Evolutionary conservation across 2,797 vertebrate species (phyloP), one percentile per base, ranked within the genome.

Genomic region (Gallirallus australis): DNA sequence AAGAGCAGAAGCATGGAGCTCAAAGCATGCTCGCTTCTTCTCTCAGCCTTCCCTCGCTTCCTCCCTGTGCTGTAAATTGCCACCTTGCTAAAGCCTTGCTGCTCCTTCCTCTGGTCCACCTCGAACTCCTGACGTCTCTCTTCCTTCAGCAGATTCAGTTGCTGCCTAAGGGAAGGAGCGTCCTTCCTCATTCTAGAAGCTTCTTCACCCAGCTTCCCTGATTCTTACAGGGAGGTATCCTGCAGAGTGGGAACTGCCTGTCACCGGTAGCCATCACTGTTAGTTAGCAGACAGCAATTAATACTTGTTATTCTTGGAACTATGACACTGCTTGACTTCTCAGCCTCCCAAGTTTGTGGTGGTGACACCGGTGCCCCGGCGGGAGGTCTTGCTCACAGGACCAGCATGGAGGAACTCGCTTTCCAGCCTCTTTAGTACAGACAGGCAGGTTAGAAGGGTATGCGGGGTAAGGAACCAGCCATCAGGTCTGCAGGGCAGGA

Each of bases 351-450:
- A 45, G 60, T 54, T n/a, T n/a, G 12, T 19, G 7, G 10, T 10
- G 59, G 59, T 12, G 23, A 52, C 2, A 7, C 56, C 37, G 33
- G 28, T 0, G 5, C 6, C 9, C 12, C 5, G 4, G 47, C 1
- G 0, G 20, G 9, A 68, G 42, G 54, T 85, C 39, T 33, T 19
- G 45, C 70, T 88, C 15, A 37, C 35, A 73, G 64, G 30, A 69
- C 18, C 3, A 2, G 40, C 35, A 37, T 33, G 0, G 3, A 45
- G 45, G 31, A 31, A 28, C 8, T 63, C 1, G 0, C 21, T 54
- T 77, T 66, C 7, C 42, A 56, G 24, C 19, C 47, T 69, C 25
- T 2, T 30, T 12, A 20, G 7, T 19, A 37, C 11, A 21, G 17
- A 2, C 1, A 27, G 54, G 20, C 53, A 66, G 89, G 53, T 39